A percentile compares a stretch with the other conserved stretches of the same genome.
Evolutionary conservation across 2,797 vertebrate genomes (phyloP).

Genomic region (Enteromius argenteus): DNA sequence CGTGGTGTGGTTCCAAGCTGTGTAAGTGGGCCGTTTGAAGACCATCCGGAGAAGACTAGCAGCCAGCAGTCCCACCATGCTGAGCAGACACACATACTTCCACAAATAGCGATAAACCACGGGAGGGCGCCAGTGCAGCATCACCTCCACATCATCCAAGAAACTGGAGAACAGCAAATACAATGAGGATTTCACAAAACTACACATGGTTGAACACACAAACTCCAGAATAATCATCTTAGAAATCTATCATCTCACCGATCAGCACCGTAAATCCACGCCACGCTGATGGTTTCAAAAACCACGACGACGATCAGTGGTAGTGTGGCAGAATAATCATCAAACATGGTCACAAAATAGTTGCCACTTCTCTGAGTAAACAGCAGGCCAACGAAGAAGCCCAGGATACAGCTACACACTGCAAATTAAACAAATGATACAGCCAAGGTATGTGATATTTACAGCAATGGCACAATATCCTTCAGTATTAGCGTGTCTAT

Average conservation of each 20-base stretch:
- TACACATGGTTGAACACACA: not conserved
- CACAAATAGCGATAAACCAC: conserved; percentile 84
- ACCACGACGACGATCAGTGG: conserved; percentile 81
- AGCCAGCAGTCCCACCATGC: conserved; percentile 79
- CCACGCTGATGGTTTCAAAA: conserved; percentile 82
- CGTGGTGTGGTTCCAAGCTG: conserved; percentile 81
- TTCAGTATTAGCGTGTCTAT: not conserved
- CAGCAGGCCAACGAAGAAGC: conserved; percentile 83
- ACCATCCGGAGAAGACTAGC: conserved; percentile 76
- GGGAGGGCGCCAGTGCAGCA: conserved; percentile 81
- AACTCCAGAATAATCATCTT: not conserved
- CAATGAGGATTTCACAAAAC: not conserved
- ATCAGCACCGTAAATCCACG: conserved; percentile 85
- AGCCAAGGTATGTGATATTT: not conserved
- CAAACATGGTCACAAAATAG: conserved; percentile 87
- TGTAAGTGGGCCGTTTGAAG: conserved; percentile 78
- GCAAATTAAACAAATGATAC: conserved; percentile 51
- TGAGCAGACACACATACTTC: conserved; percentile 80
- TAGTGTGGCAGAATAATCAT: conserved; percentile 82
- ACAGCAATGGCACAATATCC: not conserved
- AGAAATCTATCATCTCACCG: conserved; percentile 73
- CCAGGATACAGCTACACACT: conserved; percentile 80
- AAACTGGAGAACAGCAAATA: conserved; percentile 74
- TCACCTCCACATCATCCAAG: conserved; percentile 79
- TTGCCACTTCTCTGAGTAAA: conserved; percentile 84